These are phyloP conservation scores for Morpho achilles DNA, from an alignment of 2,888 invertebrate genomes.

Conservation along the genomic window DNA sequence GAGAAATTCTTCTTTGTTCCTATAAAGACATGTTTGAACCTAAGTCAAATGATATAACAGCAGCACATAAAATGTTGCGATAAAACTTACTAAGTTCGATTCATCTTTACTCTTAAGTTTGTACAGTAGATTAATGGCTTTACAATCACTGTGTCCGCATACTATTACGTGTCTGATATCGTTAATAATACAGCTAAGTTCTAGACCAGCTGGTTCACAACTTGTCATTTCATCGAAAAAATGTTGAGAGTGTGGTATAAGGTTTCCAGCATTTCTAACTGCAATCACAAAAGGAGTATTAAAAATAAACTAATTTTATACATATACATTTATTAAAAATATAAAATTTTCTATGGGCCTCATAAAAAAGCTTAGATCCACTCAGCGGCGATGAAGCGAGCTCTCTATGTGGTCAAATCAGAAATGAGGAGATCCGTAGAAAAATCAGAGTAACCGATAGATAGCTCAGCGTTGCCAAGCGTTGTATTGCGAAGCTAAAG, in stretches of 20 bases:
- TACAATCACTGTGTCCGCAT: constrained; percentile 98
- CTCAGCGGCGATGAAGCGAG: no score
- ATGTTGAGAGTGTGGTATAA: constrained; percentile 94
- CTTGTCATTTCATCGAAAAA: constrained; percentile 92
- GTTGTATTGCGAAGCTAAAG: no score
- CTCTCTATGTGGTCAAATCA: no score
- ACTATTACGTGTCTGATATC: constrained; percentile 95
- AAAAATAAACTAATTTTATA: no score
- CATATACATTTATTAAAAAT: no score
- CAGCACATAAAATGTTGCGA: not conserved
- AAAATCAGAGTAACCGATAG: no score
- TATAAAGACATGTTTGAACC: constrained; percentile 45
- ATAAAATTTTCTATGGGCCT: no score
- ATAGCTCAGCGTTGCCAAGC: no score
- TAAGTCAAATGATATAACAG: not conserved
- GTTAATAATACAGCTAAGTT: constrained; percentile 95
- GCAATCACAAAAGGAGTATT: constrained; percentile 39
- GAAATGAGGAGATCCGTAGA: no score
- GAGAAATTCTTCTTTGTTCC: constrained; percentile 90
- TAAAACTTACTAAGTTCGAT: constrained; percentile 67
- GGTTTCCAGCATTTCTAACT: constrained; percentile 98
- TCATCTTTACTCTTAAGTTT: constrained; percentile 88
- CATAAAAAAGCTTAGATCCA: no score
- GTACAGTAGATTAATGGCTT: constrained; percentile 96
- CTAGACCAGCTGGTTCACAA: constrained; percentile 97